Conservation (phyloP, 2,797 vertebrate species). For the Fringilla coelebs region DNA sequence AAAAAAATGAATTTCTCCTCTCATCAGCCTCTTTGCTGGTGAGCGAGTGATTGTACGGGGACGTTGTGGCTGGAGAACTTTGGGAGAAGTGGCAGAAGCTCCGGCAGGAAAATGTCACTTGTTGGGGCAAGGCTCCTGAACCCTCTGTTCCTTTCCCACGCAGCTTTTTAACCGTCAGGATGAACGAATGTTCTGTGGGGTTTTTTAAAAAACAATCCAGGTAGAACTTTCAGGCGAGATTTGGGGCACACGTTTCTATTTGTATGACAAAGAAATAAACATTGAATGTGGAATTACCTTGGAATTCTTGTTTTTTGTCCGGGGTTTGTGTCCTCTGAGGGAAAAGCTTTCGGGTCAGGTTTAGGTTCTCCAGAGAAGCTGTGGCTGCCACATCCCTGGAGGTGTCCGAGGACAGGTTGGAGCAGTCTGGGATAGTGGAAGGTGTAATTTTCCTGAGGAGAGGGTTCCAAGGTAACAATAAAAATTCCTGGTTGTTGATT, state of each 20-base stretch:
- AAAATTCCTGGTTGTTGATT: background rate
- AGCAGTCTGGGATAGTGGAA: background rate
- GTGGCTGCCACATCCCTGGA: background rate
- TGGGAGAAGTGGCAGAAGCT: constrained; percentile 36
- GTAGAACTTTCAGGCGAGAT: constrained; percentile 59
- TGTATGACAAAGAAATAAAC: constrained; percentile 69
- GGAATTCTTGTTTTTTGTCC: background rate
- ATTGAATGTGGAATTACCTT: constrained; percentile 63
- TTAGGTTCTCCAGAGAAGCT: background rate
- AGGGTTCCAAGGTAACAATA: background rate
- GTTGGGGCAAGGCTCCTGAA: constrained; percentile 44
- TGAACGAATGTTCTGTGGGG: constrained; percentile 63
- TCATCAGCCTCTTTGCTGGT: constrained; percentile 15
- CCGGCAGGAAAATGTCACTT: constrained; percentile 36
- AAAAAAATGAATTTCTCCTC: background rate
- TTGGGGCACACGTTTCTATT: constrained; percentile 63
- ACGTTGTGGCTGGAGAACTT: constrained; percentile 1
- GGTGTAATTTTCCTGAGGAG: background rate
- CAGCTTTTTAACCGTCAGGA: constrained; percentile 67
- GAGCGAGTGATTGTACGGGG: constrained; percentile 47
- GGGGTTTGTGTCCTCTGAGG: rapidly evolving
- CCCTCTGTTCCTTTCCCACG: constrained; percentile 48
- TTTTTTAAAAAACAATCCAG: constrained; percentile 16
- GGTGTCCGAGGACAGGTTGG: background rate
- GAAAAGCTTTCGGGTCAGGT: background rate